Conservation (phyloP, 2,797 vertebrate species). For the Helostoma temminkii region DNA sequence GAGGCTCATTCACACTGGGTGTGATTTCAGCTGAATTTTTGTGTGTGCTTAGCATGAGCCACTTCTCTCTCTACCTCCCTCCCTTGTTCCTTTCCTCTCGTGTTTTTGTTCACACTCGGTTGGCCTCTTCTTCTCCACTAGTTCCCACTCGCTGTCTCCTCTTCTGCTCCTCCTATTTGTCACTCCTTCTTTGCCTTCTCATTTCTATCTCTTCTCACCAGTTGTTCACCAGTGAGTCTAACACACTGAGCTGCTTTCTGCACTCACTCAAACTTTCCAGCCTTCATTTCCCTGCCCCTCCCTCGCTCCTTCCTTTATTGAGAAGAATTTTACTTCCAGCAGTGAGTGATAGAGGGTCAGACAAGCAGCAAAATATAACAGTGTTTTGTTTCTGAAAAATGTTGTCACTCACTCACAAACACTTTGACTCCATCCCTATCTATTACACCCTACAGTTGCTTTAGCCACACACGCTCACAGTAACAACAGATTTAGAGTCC, state of each 20-base stretch:
- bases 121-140: conserved; percentile 33
- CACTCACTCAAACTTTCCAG: conserved; percentile 18
- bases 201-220: conserved; percentile 7
- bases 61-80: conserved; percentile 6
- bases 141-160: conserved; percentile 47
- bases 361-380: conserved; percentile 27
- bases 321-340: conserved; percentile 45
- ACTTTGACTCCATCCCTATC: conserved; percentile 10
- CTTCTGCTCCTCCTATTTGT: conserved; percentile 30
- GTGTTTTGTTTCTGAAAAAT: conserved; percentile 27
- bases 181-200: conserved; percentile 12
- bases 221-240: conserved; percentile 31
- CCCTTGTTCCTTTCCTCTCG: conserved; percentile 15
- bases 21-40: conserved; percentile 31
- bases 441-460: neutral
- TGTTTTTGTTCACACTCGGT: conserved; percentile 42
- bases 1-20: conserved; percentile 24
- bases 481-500: neutral
- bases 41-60: conserved; percentile 34
- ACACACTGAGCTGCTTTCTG: conserved; percentile 37
- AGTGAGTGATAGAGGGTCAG: conserved; percentile 20
- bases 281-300: conserved; percentile 23
- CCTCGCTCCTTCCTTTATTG: conserved; percentile 7
- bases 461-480: neutral
- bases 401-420: conserved; percentile 22